Conservation (phyloP, 2,113 vertebrate species). For the Cyanistes caeruleus region DNA sequence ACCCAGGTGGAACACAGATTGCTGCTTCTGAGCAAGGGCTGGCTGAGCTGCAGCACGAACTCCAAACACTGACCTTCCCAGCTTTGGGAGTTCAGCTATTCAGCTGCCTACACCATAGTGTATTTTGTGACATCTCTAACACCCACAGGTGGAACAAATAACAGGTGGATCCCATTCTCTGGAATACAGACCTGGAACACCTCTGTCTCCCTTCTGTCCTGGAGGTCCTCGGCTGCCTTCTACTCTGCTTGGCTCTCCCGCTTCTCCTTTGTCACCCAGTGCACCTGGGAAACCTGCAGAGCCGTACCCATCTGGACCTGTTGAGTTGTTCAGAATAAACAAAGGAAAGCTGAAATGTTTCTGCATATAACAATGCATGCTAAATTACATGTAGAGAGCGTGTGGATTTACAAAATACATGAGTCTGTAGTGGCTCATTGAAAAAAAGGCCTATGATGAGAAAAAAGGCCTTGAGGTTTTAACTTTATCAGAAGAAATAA, state of each 20-base stretch:
- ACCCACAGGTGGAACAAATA: not conserved
- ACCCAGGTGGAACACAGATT: not conserved
- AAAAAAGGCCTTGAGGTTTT: not conserved
- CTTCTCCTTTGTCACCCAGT: constrained; percentile 83
- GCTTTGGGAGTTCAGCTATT: rapidly evolving
- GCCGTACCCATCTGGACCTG: constrained; percentile 83
- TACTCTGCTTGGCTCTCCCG: constrained; percentile 79
- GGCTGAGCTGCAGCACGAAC: not conserved
- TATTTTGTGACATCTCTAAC: not conserved
- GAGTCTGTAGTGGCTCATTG: not conserved
- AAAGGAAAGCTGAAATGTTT: not conserved
- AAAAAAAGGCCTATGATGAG: not conserved
- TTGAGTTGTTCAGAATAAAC: not conserved
- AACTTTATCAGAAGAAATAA: not conserved
- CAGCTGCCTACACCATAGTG: rapidly evolving
- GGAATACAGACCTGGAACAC: constrained; percentile 80
- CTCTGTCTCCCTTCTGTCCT: constrained; percentile 83
- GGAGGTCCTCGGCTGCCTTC: constrained; percentile 76
- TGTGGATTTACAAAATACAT: not conserved
- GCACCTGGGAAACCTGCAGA: constrained; percentile 78
- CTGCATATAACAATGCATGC: not conserved
- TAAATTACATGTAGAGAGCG: not conserved
- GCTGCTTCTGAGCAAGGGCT: not conserved
- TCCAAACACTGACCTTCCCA: not conserved
- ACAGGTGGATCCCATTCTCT: not conserved